Base-by-base conservation (phyloP, 2,113 vertebrate species). In the Paramormyrops kingsleyae region DNA sequence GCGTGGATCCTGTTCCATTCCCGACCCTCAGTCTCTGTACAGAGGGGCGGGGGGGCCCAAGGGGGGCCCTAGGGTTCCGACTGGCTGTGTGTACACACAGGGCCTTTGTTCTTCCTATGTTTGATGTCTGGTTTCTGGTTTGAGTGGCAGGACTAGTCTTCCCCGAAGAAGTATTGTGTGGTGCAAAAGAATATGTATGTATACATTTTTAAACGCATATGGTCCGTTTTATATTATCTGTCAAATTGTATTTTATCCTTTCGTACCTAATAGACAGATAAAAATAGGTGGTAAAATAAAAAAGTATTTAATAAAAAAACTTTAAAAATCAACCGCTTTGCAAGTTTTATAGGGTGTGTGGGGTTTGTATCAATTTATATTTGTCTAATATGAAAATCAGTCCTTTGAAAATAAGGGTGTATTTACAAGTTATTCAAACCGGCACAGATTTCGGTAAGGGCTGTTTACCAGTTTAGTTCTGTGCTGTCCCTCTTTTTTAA, bases 111-210 rank as follows among this genome's bases (percentile, higher is more conserved):
- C 44, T 80, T 77, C 7, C 10, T 7, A 31, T 89, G 66, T 89
- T 89, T 89, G 66, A 89, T 89, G 88, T 89, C 88, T 89, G 88
- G 59, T 50, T 88, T 88, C 59, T 74, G 44, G 50, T 89, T 89
- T 89, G 66, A 89, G 88, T 31, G 88, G 27, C 66, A 89, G 66
- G 70, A 80, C 46, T 42, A 12, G 19, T n/a, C 62, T 74, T 49
- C n/a, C 88, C 27, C 24, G n/a, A 77, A 74, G 62, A 74, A 50
- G n/a, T 70, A 49, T 39, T 50, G 46, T 39, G 24, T 47, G 56
- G 59, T 66, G 24, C 39, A 66, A 83, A 47, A 83, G 9, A 83
- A 47, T 19, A 70, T 84, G 7, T 42, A 39, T 83, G 44, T 46
- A n/a, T 24, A 84, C 39, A 84, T 84, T 80, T 80, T 80, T 35